These are phyloP conservation scores for Rambutsinella grinnellia DNA, from an alignment of 2,888 invertebrate genomes.

Conservation along the genomic window DNA sequence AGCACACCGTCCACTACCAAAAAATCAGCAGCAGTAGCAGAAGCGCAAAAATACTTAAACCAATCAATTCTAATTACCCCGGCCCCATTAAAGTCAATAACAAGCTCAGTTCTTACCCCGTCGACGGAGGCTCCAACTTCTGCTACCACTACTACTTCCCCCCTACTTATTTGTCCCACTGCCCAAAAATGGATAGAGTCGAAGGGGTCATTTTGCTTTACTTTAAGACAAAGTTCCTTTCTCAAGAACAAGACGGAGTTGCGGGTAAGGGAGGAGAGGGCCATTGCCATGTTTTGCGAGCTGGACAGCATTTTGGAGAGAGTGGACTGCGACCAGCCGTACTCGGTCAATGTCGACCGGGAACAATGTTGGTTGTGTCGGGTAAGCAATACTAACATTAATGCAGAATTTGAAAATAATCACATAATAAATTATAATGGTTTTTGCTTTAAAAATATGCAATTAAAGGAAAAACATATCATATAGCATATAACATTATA, in stretches of 20 bases:
- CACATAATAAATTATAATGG: no score
- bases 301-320: constrained; percentile 60
- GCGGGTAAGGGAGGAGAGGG: constrained; percentile 44
- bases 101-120: constrained; percentile 24
- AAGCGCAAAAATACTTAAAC: not conserved
- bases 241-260: constrained; percentile 58
- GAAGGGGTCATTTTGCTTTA: constrained; percentile 57
- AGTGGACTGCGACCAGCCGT: constrained; percentile 64
- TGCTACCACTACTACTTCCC: not conserved
- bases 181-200: constrained; percentile 44
- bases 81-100: constrained; percentile 19
- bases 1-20: constrained; percentile 42
- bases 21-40: not conserved
- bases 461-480: no score
- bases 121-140: not conserved
- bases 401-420: no score
- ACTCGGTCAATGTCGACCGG: constrained; percentile 60
- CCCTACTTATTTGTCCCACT: not conserved
- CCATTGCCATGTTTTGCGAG: constrained; percentile 62
- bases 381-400: no score
- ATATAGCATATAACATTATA: no score
- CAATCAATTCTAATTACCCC: not conserved
- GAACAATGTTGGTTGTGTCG: constrained; percentile 61
- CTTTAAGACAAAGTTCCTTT: constrained; percentile 56
- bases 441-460: no score